Conservation (phyloP, 1,140 invertebrate species). For the Tetraneura akinire region DNA sequence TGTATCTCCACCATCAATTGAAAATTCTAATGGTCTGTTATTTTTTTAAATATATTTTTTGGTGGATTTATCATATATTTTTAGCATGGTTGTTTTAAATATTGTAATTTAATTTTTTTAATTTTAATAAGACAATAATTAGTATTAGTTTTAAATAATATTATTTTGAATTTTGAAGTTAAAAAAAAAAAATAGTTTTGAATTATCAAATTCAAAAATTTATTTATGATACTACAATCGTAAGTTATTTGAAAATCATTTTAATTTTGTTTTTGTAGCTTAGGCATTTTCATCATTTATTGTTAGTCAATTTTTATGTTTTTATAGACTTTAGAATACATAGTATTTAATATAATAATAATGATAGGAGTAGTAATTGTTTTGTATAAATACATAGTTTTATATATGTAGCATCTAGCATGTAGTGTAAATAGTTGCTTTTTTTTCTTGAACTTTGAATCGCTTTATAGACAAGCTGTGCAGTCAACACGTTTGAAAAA, state of each 20-base stretch:
- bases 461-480: conserved; percentile 40
- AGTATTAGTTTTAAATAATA: no score
- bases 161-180: no score
- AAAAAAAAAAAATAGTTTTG: no score
- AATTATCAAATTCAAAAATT: no score
- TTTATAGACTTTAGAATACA: no score
- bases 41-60: conserved; percentile 7
- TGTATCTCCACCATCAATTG: conserved; percentile 40
- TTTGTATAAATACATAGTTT: neutral
- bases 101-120: neutral
- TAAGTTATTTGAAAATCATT: no score
- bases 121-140: no score
- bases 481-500: conserved; percentile 40
- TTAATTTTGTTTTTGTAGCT: no score
- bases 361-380: neutral
- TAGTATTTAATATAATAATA: no score
- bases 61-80: neutral
- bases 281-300: no score
- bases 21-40: conserved; percentile 48
- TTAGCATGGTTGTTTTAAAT: neutral
- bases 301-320: no score
- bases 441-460: conserved; percentile 34
- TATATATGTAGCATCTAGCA: conserved; percentile 3
- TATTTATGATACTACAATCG: no score
- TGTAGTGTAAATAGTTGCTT: conserved; percentile 25